Evolutionary conservation across 2,888 invertebrate species (phyloP), one percentile per base, ranked within the genome.

Genomic region (Macaria liturata): DNA sequence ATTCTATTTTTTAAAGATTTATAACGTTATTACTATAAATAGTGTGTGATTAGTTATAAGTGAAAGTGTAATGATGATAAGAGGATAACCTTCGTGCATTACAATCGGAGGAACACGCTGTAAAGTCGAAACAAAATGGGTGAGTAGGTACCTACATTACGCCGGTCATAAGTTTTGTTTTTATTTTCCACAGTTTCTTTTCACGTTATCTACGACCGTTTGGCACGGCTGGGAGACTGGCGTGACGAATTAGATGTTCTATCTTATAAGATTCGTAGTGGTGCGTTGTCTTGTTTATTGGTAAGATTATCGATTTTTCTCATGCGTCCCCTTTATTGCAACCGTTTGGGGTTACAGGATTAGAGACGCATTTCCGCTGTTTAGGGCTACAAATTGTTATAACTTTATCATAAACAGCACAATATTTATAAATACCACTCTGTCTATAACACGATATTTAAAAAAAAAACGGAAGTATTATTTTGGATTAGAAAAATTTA

Each of bases 81-180:
- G 61, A 57, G 71, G 69, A 68, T 76, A 70, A 66, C 67, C 62
- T 57, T 39, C 60, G 61, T 74, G 67, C 62, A 74, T 71, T 67
- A 67, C 64, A 61, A 67, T 69, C 70, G 65, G 69, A 70, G 64
- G 40, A 64, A 68, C 62, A 57, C 67, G 63, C 30, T 32, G 20
- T 72, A 65, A 66, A 64, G 72, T 68, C 68, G 65, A 72, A 70
- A 72, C 80, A 85, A 84, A 80, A 90, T 90, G 90, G 90, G 90
- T 90, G 80, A 88, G 90, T 88, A 68, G 78, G 90, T 88, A 68
- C n/a, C n/a, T n/a, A n/a, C 78, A 88, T 88, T 88, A 71, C 70
- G 77, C 88, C 87, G 88, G 88, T 77, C 76, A 65, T 67, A 66
- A 61, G 61, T 66, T 75, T 70, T 54, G 62, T 72, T 75, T 73